phyloP scores from a whole-genome alignment of 2,888 invertebrate species.

The Trachelus iudaicus region DNA sequence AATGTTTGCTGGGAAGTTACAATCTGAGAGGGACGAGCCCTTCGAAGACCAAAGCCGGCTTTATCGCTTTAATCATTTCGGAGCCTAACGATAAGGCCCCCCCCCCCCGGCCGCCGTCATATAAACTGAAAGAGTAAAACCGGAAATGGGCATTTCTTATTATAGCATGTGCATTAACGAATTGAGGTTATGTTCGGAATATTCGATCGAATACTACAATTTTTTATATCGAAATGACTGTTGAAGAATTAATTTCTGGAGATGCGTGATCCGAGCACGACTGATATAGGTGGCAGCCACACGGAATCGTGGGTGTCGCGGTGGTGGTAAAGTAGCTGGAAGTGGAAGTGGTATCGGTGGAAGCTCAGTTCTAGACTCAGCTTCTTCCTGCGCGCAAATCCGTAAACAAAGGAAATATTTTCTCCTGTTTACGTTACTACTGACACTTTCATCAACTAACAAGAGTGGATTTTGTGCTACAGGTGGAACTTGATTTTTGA shows the following conservation, averaged over 20 bases:
- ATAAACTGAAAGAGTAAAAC: neutral
- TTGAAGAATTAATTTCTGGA: neutral
- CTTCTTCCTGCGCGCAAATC: constrained; percentile 33
- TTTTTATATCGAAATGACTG: neutral
- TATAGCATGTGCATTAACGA: too few relatives aligned
- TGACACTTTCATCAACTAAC: neutral
- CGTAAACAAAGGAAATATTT: constrained; percentile 21
- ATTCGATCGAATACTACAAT: neutral
- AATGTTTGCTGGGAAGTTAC: neutral
- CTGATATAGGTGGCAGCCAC: neutral
- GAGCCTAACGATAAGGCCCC: neutral
- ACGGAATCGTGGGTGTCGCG: neutral
- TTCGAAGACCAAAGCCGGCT: neutral
- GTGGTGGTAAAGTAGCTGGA: neutral
- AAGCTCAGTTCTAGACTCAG: constrained; percentile 37
- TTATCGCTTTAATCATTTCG: neutral
- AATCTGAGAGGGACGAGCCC: neutral
- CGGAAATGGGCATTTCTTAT: neutral
- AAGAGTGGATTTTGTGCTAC: neutral
- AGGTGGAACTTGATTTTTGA: neutral
- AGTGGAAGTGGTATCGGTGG: constrained; percentile 2
- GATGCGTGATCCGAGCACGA: neutral
- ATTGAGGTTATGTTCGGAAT: too few relatives aligned
- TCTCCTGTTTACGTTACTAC: neutral
- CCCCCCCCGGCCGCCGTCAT: too few relatives aligned